A percentile compares a stretch with the other conserved stretches of the same genome.
Conservation (phyloP, 2,113 vertebrate species). For the Grammatotria lemairii region DNA sequence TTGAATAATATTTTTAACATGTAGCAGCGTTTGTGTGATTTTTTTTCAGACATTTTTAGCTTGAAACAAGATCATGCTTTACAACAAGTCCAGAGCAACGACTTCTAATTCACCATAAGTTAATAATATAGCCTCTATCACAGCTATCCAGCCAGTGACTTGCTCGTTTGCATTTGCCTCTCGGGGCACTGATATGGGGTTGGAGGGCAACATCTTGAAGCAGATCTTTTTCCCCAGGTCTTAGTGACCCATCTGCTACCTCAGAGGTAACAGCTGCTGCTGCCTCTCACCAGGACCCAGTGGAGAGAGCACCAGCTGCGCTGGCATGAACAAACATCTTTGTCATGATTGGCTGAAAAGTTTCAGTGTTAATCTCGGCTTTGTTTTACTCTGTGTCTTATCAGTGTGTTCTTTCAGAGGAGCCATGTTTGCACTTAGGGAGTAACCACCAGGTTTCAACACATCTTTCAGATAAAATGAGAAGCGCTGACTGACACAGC, state of each 20-base stretch:
- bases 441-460: background rate
- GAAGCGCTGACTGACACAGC: background rate
- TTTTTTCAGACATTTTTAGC: background rate
- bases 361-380: background rate
- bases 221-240: background rate
- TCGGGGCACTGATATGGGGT: background rate
- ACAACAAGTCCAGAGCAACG: background rate
- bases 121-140: background rate
- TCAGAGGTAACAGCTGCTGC: slow-evolving; percentile 18
- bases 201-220: background rate
- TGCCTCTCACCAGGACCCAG: background rate
- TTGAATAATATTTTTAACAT: background rate
- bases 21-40: background rate
- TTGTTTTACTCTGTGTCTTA: background rate
- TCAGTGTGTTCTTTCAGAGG: background rate
- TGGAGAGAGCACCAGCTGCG: background rate
- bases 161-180: background rate
- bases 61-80: background rate
- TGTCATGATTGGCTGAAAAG: background rate
- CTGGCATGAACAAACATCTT: background rate
- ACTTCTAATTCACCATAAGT: background rate
- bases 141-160: background rate
- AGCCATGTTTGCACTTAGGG: background rate
- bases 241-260: background rate
- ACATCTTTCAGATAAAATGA: background rate